These are phyloP conservation scores for Allygus modestus DNA, from an alignment of 2,888 invertebrate species.

Conservation along the genomic window DNA sequence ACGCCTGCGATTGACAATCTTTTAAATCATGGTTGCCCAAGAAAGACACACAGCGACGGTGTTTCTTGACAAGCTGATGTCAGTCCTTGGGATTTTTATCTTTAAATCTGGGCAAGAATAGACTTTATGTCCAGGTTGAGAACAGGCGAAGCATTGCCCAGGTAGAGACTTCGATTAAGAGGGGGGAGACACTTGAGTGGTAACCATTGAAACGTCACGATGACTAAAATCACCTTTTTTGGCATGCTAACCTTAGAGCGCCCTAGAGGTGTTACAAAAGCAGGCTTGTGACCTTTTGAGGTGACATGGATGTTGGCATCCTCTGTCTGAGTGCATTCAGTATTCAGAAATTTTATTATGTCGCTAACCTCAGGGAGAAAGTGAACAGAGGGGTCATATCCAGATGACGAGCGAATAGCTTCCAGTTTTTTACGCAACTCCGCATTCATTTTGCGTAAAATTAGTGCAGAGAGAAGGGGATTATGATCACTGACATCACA, in stretches of 20 bases:
- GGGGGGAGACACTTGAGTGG: background rate
- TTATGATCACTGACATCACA: background rate
- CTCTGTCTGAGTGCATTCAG: slow-evolving; percentile 6
- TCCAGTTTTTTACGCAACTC: slow-evolving; percentile 13
- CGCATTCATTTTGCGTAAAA: background rate
- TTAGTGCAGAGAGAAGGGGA: background rate
- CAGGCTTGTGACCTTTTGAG: background rate
- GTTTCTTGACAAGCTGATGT: background rate
- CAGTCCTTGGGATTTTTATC: background rate
- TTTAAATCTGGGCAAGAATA: background rate
- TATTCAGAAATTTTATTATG: slow-evolving; percentile 41
- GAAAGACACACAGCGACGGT: slow-evolving; percentile 9
- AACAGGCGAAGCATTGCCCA: background rate
- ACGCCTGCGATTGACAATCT: slow-evolving; percentile 16
- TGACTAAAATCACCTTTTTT: no score
- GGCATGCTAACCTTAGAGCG: background rate
- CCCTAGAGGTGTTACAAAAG: background rate
- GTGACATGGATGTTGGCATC: slow-evolving; percentile 14
- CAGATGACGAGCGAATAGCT: background rate
- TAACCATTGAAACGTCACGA: slow-evolving; percentile 16
- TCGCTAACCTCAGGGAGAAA: background rate
- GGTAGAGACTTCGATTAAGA: background rate
- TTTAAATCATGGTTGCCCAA: background rate
- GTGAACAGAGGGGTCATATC: background rate
- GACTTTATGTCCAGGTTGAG: background rate